A percentile compares a stretch with the other conserved stretches of the same genome.
Conservation (phyloP, 2,113 vertebrate genomes). For the Telmatochromis sp. region DNA sequence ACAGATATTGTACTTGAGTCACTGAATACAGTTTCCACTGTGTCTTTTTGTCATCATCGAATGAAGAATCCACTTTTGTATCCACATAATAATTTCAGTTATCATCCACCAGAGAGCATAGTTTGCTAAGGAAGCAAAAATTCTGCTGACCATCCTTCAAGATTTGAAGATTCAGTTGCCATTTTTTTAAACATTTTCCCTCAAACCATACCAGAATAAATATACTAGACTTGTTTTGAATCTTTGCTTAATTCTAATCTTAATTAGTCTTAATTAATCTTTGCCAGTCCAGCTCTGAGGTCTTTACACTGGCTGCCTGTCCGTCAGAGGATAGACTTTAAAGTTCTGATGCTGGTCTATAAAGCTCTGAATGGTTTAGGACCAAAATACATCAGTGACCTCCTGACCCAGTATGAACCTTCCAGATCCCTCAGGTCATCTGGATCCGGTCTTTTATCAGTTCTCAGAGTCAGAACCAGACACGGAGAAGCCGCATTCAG, state of each 20-base stretch:
- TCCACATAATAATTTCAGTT: background rate
- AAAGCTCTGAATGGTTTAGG: too few relatives aligned
- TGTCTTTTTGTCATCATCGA: background rate
- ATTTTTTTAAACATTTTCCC: background rate
- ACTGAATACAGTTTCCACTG: background rate
- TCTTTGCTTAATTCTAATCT: background rate
- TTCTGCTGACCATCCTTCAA: background rate
- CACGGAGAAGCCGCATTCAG: too few relatives aligned
- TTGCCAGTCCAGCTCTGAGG: too few relatives aligned
- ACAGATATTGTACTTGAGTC: background rate
- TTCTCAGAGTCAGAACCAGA: too few relatives aligned
- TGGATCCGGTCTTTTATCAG: too few relatives aligned
- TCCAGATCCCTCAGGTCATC: too few relatives aligned
- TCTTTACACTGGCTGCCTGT: too few relatives aligned
- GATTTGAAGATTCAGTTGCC: background rate
- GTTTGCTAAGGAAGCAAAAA: background rate
- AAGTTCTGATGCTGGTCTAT: too few relatives aligned
- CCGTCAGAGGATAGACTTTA: too few relatives aligned
- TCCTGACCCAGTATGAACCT: too few relatives aligned
- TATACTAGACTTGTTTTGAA: background rate
- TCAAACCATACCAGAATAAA: background rate
- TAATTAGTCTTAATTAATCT: too few relatives aligned
- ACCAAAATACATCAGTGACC: too few relatives aligned
- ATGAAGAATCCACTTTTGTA: background rate
- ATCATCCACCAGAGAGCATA: slow-evolving; percentile 16